These are phyloP conservation scores for Synanceia verrucosa DNA, from an alignment of 2,797 vertebrate species.

Conservation along the genomic window DNA sequence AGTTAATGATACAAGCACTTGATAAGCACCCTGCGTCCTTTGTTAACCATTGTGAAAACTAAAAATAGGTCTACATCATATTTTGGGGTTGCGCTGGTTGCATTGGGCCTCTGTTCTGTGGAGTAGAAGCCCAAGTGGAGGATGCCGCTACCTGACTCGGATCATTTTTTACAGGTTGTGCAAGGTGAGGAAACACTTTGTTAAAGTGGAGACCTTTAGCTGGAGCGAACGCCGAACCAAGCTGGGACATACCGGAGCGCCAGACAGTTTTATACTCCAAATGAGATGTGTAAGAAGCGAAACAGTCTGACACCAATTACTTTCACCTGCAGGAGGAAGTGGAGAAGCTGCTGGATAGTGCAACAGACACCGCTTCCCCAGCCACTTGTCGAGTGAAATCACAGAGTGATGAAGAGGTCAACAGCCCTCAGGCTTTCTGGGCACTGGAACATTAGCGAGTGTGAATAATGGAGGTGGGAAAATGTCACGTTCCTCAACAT, in stretches of 20 bases:
- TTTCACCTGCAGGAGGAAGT: slow-evolving; percentile 17
- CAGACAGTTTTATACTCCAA: slow-evolving; percentile 29
- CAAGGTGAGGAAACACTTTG: slow-evolving; percentile 25
- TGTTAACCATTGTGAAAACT: not conserved
- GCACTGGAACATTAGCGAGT: slow-evolving; percentile 5
- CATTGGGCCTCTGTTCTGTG: slow-evolving; percentile 22
- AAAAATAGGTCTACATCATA: not conserved
- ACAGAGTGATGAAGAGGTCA: slow-evolving; percentile 16
- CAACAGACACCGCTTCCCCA: slow-evolving; percentile 20
- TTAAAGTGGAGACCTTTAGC: slow-evolving; percentile 27
- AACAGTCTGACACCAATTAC: slow-evolving; percentile 53
- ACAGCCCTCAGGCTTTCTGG: slow-evolving; percentile 14
- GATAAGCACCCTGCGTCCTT: not conserved
- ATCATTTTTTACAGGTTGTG: slow-evolving; percentile 24
- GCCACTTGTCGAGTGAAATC: slow-evolving; percentile 41
- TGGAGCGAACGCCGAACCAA: slow-evolving; percentile 20
- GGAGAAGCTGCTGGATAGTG: slow-evolving; percentile 13
- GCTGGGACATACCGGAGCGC: not conserved
- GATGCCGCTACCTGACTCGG: slow-evolving; percentile 33
- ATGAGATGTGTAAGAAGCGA: slow-evolving; percentile 40
- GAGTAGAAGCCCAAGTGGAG: slow-evolving; percentile 26
- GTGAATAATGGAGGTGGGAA: slow-evolving; percentile 38
- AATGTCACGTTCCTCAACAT: slow-evolving; percentile 15
- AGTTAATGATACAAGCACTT: no score
- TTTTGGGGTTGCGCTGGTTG: slow-evolving; percentile 5